Evolutionary conservation across 2,797 vertebrate genomes (phyloP).

Genomic region (Sparus aurata): DNA sequence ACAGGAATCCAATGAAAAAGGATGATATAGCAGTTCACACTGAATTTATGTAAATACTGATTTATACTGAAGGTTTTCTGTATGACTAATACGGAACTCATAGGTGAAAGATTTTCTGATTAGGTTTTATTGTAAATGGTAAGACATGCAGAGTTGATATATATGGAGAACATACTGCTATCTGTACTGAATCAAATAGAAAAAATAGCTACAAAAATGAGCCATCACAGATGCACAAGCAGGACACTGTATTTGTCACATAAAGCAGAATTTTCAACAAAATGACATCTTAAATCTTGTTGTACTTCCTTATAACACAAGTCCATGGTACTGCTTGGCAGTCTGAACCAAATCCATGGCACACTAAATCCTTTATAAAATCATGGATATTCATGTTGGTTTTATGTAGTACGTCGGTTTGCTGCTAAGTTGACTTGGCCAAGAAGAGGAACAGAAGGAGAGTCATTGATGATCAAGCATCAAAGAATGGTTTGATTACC

Average conservation of each 20-base stretch:
- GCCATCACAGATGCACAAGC: no score
- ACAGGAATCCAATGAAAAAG: background rate
- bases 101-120: background rate
- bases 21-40: background rate
- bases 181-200: background rate
- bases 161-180: background rate
- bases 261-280: background rate
- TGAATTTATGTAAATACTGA: background rate
- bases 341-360: no score
- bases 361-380: no score
- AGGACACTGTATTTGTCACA: background rate
- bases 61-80: background rate
- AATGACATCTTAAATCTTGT: background rate
- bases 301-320: no score
- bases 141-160: background rate
- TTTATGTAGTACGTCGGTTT: background rate
- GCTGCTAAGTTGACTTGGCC: background rate
- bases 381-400: no score
- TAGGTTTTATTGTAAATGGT: background rate
- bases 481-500: background rate
- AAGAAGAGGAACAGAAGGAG: background rate
- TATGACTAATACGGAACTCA: background rate
- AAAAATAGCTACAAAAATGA: no score
- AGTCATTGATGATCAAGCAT: slow-evolving; percentile 4
- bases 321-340: no score